Evolutionary conservation across 1,140 invertebrate genomes (phyloP), one percentile per base, ranked within the genome.

Genomic region (Drepana arcuata): DNA sequence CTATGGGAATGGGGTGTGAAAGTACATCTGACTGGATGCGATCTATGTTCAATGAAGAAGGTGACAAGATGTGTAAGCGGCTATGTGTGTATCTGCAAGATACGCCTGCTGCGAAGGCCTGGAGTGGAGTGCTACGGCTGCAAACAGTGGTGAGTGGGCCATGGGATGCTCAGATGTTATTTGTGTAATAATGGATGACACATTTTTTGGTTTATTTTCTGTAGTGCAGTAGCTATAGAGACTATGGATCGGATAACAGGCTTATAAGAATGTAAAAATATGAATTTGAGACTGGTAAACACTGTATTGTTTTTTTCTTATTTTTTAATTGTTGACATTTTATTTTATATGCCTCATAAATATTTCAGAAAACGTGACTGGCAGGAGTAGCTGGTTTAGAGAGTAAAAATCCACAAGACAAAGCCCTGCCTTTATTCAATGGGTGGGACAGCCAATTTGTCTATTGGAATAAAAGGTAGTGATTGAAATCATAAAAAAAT

Each of bases 221-320:
- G n/a, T n/a, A n/a, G 36, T 54, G 38, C 41, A 47, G 37, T 53
- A 38, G 50, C 40, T 41, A 42, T 41, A 24, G 25, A 44, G 32
- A 34, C 28, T 43, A n/a, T n/a, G n/a, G n/a, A n/a, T n/a, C n/a
- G 40, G 31, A 38, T 42, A 43, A 43, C 35, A 34, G 42, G 29
- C 29, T 33, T 41, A 38, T 40, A 47, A 55, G 46, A 41, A 23
- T 48, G 37, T 26, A 44, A 28, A n/a, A n/a, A n/a, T n/a, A n/a
- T n/a, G n/a, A n/a, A n/a, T n/a, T n/a, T n/a, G n/a, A n/a, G n/a
- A n/a, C n/a, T n/a, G n/a, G n/a, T n/a, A n/a, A n/a, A n/a, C n/a
- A n/a, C n/a, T n/a, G n/a, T n/a, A n/a, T n/a, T n/a, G n/a, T n/a
- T n/a, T n/a, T n/a, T n/a, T n/a, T n/a, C n/a, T n/a, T n/a, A n/a